Percentiles rank a stretch among this genome's conserved stretches.
Evolutionary conservation across 1,140 invertebrate species (phyloP).

Genomic region (Metaphire vulgaris): DNA sequence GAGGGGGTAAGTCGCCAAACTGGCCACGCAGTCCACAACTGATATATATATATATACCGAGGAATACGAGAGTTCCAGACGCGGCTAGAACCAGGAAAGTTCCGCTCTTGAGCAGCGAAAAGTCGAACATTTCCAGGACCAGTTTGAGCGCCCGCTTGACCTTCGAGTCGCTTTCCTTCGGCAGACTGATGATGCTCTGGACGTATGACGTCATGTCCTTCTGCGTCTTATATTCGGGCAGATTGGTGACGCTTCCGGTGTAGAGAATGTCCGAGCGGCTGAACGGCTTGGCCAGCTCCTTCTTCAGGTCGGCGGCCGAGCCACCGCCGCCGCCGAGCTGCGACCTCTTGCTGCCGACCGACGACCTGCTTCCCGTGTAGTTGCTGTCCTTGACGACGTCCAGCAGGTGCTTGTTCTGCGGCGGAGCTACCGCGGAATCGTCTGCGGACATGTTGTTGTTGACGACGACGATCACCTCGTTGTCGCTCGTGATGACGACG

Average conservation of each 20-base stretch:
- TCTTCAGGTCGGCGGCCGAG: not conserved
- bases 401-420: not conserved
- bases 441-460: not conserved
- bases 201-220: conserved; percentile 58
- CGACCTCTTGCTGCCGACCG: not conserved
- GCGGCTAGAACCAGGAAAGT: conserved; percentile 79
- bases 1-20: too few species aligned
- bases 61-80: conserved; percentile 84
- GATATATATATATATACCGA: conserved; percentile 58
- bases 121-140: conserved; percentile 45
- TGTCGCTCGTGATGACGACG: conserved; percentile 13
- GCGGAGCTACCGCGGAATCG: too few species aligned
- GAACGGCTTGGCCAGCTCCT: conserved; percentile 71
- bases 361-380: not conserved
- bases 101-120: conserved; percentile 70
- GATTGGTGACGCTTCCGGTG: conserved; percentile 78
- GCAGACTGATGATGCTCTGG: conserved; percentile 55
- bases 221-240: conserved; percentile 72
- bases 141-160: conserved; percentile 67
- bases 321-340: too few species aligned
- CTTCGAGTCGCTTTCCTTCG: not conserved
- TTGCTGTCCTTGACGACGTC: not conserved
- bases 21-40: too few species aligned
- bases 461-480: conserved; percentile 8
- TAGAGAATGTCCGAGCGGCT: conserved; percentile 94